A percentile compares a stretch with the other conserved stretches of the same genome.
phyloP scores from a whole-genome alignment of 2,797 vertebrate genomes.

The Pteronotus mesoamericanus region DNA sequence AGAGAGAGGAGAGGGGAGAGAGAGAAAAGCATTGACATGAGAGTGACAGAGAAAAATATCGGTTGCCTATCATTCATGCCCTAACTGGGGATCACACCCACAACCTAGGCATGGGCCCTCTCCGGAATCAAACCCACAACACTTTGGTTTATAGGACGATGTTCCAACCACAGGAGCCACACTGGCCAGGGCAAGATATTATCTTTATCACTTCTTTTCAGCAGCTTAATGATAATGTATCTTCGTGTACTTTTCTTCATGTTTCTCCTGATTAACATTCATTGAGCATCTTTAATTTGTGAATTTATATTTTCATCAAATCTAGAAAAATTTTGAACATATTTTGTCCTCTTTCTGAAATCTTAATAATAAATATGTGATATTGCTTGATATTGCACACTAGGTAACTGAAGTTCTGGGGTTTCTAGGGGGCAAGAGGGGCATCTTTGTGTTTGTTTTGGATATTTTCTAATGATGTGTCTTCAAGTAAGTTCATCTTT shows the following conservation, averaged over 20 bases:
- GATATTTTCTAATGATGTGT: not conserved
- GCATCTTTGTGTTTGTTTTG: not conserved
- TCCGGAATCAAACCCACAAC: too few species aligned
- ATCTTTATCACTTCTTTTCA: not conserved
- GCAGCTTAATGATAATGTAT: not conserved
- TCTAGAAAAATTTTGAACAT: not conserved
- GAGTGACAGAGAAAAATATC: too few species aligned
- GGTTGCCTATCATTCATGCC: too few species aligned
- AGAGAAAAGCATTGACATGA: too few species aligned
- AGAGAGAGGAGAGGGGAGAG: too few species aligned
- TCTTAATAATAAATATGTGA: not conserved
- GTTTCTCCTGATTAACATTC: not conserved
- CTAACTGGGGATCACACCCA: too few species aligned
- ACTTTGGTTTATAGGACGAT: too few species aligned
- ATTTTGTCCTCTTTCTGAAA: not conserved
- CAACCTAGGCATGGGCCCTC: too few species aligned
- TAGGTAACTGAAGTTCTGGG: not conserved
- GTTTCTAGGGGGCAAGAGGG: too few species aligned
- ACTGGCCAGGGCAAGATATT: not conserved
- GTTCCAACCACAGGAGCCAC: too few species aligned
- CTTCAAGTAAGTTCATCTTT: not conserved
- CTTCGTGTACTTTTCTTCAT: not conserved
- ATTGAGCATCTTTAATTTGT: not conserved
- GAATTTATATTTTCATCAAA: not conserved
- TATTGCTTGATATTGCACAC: not conserved